Conservation (phyloP, 2,888 invertebrate genomes). For the Rhorus exstirpatorius region DNA sequence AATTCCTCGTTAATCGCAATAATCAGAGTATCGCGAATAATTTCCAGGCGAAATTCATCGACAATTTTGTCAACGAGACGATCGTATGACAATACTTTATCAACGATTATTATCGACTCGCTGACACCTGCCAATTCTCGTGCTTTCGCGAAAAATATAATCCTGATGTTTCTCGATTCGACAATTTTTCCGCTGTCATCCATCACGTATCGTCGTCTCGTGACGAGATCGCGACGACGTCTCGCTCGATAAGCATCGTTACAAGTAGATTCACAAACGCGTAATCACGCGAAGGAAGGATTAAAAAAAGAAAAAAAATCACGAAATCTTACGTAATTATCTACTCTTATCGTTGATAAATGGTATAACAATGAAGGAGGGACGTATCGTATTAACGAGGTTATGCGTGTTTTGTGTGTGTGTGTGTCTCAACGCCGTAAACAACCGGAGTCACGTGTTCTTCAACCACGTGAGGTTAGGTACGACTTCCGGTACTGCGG, state of each 20-base stretch:
- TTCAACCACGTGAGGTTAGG: constrained; percentile 28
- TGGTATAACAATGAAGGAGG: neutral
- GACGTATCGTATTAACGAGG: neutral
- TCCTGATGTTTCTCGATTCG: constrained; percentile 86
- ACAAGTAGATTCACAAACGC: constrained; percentile 1
- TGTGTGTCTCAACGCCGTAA: neutral
- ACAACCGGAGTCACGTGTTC: constrained; percentile 37
- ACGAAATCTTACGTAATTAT: constrained; percentile 52
- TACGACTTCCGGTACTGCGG: constrained; percentile 30
- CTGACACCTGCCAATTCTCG: constrained; percentile 92
- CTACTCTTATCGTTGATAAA: constrained; percentile 26
- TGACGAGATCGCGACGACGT: constrained; percentile 6
- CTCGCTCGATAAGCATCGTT: constrained; percentile 42
- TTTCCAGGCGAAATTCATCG: constrained; percentile 88
- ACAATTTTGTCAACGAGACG: constrained; percentile 89
- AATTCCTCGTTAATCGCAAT: constrained; percentile 95
- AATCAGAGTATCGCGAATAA: constrained; percentile 91
- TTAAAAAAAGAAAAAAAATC: constrained; percentile 1
- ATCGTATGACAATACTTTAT: constrained; percentile 86
- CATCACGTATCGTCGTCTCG: constrained; percentile 64
- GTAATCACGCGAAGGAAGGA: neutral
- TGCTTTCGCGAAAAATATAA: constrained; percentile 96
- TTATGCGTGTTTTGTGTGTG: no score
- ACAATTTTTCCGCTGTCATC: constrained; percentile 43
- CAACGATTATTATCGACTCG: constrained; percentile 88